These are phyloP conservation scores for Cynocephalus volans DNA, from an alignment of 2,113 vertebrate genomes.

Conservation along the genomic window DNA sequence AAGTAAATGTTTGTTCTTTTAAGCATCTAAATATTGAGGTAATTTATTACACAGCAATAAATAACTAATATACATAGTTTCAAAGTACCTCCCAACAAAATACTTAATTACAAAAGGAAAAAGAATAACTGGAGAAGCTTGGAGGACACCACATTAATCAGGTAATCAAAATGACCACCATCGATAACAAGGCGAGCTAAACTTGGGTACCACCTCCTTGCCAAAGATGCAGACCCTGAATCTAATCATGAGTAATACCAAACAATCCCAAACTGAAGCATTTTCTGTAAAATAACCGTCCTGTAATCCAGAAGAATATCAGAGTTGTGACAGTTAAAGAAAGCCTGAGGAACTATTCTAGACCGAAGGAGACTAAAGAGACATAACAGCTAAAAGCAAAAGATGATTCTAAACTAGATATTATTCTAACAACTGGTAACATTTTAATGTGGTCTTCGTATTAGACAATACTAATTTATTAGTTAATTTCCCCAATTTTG, in stretches of 20 bases:
- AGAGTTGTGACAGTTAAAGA: background rate
- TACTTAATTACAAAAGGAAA: constrained; percentile 6
- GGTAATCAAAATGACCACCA: background rate
- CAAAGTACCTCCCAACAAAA: background rate
- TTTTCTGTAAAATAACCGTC: constrained; percentile 1
- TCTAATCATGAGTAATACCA: background rate
- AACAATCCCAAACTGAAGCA: background rate
- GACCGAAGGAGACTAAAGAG: background rate
- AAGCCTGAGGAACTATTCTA: background rate
- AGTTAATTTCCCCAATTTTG: constrained; percentile 15
- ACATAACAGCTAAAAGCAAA: background rate
- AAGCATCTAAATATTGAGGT: background rate
- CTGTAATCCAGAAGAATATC: background rate
- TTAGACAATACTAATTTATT: background rate
- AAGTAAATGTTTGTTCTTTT: constrained; percentile 6
- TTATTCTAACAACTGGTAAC: background rate
- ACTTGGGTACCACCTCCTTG: background rate
- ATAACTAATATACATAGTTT: background rate
- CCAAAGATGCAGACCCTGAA: background rate
- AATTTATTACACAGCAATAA: constrained; percentile 19
- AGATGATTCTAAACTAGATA: background rate
- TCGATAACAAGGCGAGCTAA: background rate
- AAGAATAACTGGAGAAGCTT: background rate
- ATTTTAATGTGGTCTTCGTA: background rate
- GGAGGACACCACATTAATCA: background rate